Evolutionary conservation across 2,888 invertebrate species (phyloP), one percentile per base, ranked within the genome.

Genomic region (Gisinianus flammeolus): DNA sequence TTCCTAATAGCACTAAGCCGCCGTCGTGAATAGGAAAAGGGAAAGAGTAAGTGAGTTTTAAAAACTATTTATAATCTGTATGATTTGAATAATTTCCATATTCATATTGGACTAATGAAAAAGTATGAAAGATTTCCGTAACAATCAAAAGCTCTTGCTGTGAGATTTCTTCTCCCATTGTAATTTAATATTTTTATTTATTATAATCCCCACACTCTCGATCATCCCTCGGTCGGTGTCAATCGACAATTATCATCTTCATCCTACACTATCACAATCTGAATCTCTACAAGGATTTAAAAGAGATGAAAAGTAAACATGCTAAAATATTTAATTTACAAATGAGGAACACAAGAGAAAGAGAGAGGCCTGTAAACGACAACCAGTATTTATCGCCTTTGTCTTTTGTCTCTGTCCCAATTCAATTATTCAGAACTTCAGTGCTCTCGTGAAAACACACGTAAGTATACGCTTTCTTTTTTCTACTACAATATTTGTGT

Each of bases 371-470:
- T n/a, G n/a, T n/a, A n/a, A n/a, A n/a, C n/a, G n/a, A n/a, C 54
- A 5, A 16, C 16, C 19, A n/a, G 16, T 54, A 19, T 16, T 16
- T 54, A n/a, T 54, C 54, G 19, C 54, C 54, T 54, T 54, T 54
- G 54, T 54, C 54, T 54, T n/a, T 54, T n/a, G 54, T 54, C n/a
- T n/a, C n/a, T n/a, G n/a, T n/a, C n/a, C 54, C 54, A 54, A 54
- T 54, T 54, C 54, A 54, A 54, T 54, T 54, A 54, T n/a, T 16
- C 54, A 54, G 19, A n/a, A 54, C 16, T n/a, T 16, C 8, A 44
- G 44, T 44, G 16, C 8, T 44, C 44, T 10, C 44, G 16, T 16
- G 16, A 54, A 54, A 54, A 54, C 16, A 54, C 16, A n/a, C n/a
- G 54, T 16, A 54, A 54, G n/a, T n/a, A n/a, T 54, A 19, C 16